phyloP scores from a whole-genome alignment of 2,888 invertebrate genomes.

The Aspidiotus rigidus region DNA sequence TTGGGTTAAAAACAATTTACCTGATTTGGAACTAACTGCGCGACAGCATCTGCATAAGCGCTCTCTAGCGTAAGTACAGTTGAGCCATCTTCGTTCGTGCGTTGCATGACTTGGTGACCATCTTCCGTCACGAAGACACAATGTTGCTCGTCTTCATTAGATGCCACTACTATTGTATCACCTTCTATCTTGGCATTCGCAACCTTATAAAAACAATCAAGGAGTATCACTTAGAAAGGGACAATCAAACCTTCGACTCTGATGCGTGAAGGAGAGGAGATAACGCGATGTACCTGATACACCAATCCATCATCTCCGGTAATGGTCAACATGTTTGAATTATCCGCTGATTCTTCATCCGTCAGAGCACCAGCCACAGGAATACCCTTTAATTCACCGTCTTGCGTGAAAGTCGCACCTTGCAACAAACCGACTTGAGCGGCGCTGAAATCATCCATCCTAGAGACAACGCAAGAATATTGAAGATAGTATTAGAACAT shows the following conservation, averaged over 20 bases:
- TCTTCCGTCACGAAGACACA: conserved; percentile 58
- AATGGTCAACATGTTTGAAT: conserved; percentile 58
- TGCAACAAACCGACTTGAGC: conserved; percentile 23
- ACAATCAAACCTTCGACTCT: not conserved
- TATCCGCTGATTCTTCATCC: conserved; percentile 15
- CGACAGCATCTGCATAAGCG: conserved; percentile 47
- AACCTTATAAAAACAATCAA: conserved; percentile 47
- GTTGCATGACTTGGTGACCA: conserved; percentile 38
- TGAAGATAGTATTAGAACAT: too few species aligned
- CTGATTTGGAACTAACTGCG: conserved; percentile 51
- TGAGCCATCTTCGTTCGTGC: conserved; percentile 37
- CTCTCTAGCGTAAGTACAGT: conserved; percentile 40
- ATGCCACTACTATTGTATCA: conserved; percentile 63
- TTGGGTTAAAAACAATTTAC: conserved; percentile 38
- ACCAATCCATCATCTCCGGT: conserved; percentile 76
- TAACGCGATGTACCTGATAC: conserved; percentile 51
- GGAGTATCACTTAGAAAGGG: not conserved
- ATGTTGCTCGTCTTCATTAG: conserved; percentile 65
- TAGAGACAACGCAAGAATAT: too few species aligned
- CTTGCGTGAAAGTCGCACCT: conserved; percentile 19
- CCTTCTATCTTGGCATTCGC: conserved; percentile 72
- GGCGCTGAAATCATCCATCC: conserved; percentile 5
- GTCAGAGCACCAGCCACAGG: conserved; percentile 16
- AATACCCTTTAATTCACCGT: conserved; percentile 17
- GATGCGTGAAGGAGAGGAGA: not conserved